Base-by-base conservation (phyloP, 2,888 invertebrate species). In the Phaonia tiefii region DNA sequence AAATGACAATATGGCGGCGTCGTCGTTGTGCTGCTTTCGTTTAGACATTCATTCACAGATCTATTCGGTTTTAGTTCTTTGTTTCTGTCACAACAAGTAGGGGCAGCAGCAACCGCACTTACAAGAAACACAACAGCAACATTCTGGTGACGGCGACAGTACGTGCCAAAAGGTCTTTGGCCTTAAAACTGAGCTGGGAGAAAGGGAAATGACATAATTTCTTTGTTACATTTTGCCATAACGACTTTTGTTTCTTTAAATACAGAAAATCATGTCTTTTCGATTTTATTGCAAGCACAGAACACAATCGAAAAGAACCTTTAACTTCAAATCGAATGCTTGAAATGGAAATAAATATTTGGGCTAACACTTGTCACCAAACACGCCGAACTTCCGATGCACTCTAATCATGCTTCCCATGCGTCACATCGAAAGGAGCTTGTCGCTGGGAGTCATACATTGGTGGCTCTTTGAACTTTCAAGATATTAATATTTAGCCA, bases 181-280 rank as follows among this genome's bases (percentile, higher is more conserved):
- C 81, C 81, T 75, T 81, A 78, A 63, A 63, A 56, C 58, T 63
- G 39, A 63, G 63, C 63, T 60, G 44, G 25, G 42, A 67, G 78
- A 81, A 81, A 78, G 81, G 78, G 74, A 81, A 81, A 81, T 81
- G 78, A 81, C 81, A 81, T 75, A 81, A 78, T 78, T 81, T 75
- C 58, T 31, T 71, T 54, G 37, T 39, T 74, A 46, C 31, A 22
- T 31, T 31, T 15, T 60, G 42, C 42, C 37, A 49, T 17, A 75
- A 42, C 60, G 51, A 51, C 31, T 46, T 39, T 5, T 44, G 0
- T 67, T 10, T 15, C 15, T 31, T 66, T 60, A 54, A 17, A 71
- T 39, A 17, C 22, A 5, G 51, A 39, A 44, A 31, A 7, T 51
- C 15, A 26, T 17, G 39, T 58, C 31, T 42, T 58, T 46, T 2